Evolutionary conservation across 2,113 vertebrate species (phyloP).

Genomic region (Alethe diademata): DNA sequence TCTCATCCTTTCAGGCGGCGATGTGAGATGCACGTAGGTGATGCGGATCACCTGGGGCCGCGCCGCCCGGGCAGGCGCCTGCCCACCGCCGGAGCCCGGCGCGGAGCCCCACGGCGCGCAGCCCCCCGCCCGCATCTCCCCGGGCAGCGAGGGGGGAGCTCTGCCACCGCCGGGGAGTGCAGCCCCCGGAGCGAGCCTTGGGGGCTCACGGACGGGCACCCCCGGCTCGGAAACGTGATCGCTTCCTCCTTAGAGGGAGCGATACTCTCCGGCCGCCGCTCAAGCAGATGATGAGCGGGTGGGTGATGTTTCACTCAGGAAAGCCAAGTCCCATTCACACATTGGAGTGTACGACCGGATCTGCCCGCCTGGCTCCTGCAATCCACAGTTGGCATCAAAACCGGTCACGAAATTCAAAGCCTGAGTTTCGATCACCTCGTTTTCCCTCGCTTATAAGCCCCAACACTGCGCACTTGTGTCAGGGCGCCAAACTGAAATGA

Average conservation of each 20-base stretch:
- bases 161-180: background rate
- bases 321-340: background rate
- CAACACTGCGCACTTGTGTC: background rate
- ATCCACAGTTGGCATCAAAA: background rate
- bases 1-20: background rate
- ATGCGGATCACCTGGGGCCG: conserved; percentile 70
- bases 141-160: background rate
- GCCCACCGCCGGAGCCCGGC: background rate
- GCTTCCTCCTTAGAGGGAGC: background rate
- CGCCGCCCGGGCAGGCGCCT: conserved; percentile 22
- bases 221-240: background rate
- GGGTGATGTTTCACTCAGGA: background rate
- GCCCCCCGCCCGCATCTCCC: background rate
- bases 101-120: background rate
- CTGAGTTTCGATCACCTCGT: background rate
- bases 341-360: background rate
- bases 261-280: background rate
- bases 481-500: background rate
- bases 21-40: background rate
- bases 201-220: background rate
- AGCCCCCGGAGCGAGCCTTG: background rate
- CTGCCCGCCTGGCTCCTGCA: background rate
- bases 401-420: background rate
- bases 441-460: background rate
- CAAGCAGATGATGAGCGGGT: background rate